A percentile compares a stretch with the other conserved stretches of the same genome.
These are phyloP conservation scores for rat (Rattus norvegicus) DNA, from an alignment of 2,113 vertebrate genomes.

Conservation along the genomic window GRCr8 NC_086019.1:142663501-142664000, in stretches of 20 bases:
- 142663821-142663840: background rate
- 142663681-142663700: background rate
- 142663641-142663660: background rate
- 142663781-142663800: background rate
- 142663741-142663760: conserved; percentile 4
- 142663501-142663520: background rate
- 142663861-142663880: background rate
- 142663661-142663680: background rate
- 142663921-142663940: background rate
- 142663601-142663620: background rate
- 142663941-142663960: background rate
- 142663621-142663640: background rate
- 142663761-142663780: conserved; percentile 29
- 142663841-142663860: background rate
- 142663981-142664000: background rate
- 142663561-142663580: background rate
- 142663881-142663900: background rate
- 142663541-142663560: background rate
- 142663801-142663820: background rate
- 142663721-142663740: background rate
- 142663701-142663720: background rate
- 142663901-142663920: background rate
- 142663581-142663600: background rate
- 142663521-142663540: background rate
- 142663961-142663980: background rate